Evolutionary conservation across 2,888 invertebrate genomes (phyloP).

Genomic region (Spatulosminthurus flaviceps): DNA sequence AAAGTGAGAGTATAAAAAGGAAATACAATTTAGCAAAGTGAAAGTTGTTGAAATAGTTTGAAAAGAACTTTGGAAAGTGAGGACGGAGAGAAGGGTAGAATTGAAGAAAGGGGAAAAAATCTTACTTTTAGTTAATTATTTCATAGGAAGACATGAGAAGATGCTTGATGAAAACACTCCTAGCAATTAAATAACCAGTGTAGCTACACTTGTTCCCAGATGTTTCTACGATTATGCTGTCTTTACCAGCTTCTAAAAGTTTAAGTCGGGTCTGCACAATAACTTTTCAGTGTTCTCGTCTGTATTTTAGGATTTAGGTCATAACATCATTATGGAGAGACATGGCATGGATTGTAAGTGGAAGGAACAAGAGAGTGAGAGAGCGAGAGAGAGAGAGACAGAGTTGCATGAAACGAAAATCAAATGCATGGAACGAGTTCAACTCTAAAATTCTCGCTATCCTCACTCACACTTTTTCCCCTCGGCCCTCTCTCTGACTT

Average conservation of each 20-base stretch:
- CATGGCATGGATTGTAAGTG: neutral
- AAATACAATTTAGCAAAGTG: too few relatives aligned
- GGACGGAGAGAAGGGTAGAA: neutral
- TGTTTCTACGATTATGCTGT: conserved; percentile 31
- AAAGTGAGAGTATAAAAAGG: too few relatives aligned
- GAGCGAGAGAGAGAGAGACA: conserved; percentile 9
- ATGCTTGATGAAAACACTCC: conserved; percentile 13
- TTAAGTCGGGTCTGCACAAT: conserved; percentile 9
- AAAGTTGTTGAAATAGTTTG: too few relatives aligned
- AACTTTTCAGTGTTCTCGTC: conserved; percentile 8
- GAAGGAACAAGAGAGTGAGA: neutral
- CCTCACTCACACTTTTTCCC: neutral
- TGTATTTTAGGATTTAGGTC: conserved; percentile 30
- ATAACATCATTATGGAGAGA: conserved; percentile 19
- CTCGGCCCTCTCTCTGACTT: neutral
- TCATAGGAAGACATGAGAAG: neutral
- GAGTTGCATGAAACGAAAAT: conserved; percentile 11
- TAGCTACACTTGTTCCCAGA: neutral
- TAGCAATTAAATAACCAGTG: conserved; percentile 3
- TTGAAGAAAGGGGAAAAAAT: neutral
- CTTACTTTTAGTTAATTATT: neutral
- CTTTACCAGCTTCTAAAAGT: conserved; percentile 23
- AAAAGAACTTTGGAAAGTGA: neutral
- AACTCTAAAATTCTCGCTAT: neutral
- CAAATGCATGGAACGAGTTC: conserved; percentile 5